Conservation (phyloP, 2,113 vertebrate genomes). For the Promerops cafer region DNA sequence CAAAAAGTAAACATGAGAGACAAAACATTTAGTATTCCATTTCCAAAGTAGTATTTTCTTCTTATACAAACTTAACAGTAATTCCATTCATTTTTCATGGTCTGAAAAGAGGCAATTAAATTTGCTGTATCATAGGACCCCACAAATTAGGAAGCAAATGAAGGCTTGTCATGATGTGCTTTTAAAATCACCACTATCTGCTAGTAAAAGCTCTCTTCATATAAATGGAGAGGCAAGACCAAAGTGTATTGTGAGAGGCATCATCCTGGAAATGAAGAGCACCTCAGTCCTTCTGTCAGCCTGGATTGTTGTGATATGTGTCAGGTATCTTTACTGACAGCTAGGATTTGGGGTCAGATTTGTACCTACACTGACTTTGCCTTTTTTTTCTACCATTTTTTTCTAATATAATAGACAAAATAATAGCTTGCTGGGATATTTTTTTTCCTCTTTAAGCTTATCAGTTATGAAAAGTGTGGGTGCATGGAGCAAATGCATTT, state of each 20-base stretch:
- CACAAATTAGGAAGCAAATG: background rate
- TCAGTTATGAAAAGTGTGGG: background rate
- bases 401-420: background rate
- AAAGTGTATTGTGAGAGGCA: background rate
- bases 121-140: background rate
- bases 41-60: background rate
- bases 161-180: background rate
- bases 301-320: background rate
- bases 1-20: background rate
- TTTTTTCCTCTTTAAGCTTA: background rate
- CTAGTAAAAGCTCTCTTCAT: background rate
- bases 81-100: background rate
- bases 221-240: background rate
- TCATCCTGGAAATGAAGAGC: background rate
- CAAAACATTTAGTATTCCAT: background rate
- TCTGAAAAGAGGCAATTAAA: background rate
- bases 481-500: background rate
- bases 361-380: background rate
- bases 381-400: background rate
- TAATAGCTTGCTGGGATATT: background rate
- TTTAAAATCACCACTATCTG: background rate
- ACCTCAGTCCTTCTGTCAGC: background rate
- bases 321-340: background rate
- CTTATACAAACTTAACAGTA: background rate
- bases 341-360: background rate